phyloP scores from a whole-genome alignment of 2,797 vertebrate genomes.

The Myotis pilosus region DNA sequence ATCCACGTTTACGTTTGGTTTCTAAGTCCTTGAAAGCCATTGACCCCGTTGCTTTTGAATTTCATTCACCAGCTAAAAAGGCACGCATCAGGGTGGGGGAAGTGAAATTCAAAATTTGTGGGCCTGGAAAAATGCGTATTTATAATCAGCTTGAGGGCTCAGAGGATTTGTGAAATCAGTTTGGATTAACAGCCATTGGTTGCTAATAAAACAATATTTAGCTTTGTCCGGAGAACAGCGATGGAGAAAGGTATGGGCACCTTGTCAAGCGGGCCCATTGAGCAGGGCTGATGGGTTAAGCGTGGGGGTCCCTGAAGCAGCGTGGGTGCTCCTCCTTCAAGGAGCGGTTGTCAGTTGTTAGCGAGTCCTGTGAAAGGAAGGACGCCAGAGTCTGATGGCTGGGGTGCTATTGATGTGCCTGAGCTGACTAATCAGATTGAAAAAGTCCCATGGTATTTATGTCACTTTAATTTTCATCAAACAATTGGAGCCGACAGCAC shows the following conservation, averaged over 20 bases:
- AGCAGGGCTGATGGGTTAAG: slow-evolving; percentile 88
- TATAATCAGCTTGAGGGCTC: slow-evolving; percentile 85
- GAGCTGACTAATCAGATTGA: slow-evolving; percentile 91
- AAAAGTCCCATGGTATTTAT: slow-evolving; percentile 90
- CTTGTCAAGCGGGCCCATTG: slow-evolving; percentile 88
- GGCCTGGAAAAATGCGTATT: slow-evolving; percentile 76
- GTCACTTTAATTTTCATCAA: slow-evolving; percentile 93
- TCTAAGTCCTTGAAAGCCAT: slow-evolving; percentile 58
- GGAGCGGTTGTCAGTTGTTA: slow-evolving; percentile 87
- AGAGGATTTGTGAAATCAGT: slow-evolving; percentile 87
- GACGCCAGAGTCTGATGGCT: slow-evolving; percentile 88
- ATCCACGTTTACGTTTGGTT: slow-evolving; percentile 24
- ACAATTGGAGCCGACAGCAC: slow-evolving; percentile 90
- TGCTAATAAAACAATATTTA: slow-evolving; percentile 94
- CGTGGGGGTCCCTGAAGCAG: slow-evolving; percentile 85
- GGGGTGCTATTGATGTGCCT: slow-evolving; percentile 88
- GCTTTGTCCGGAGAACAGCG: slow-evolving; percentile 86
- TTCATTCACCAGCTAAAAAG: slow-evolving; percentile 76
- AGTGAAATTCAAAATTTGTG: slow-evolving; percentile 82
- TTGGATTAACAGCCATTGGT: slow-evolving; percentile 90
- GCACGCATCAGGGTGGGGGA: slow-evolving; percentile 63
- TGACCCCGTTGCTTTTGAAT: slow-evolving; percentile 74
- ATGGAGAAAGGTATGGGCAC: slow-evolving; percentile 87
- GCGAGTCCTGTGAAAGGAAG: slow-evolving; percentile 84
- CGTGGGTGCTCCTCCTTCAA: slow-evolving; percentile 86